Evolutionary conservation across 2,797 vertebrate genomes (phyloP).

Genomic region (Mallotus villosus): DNA sequence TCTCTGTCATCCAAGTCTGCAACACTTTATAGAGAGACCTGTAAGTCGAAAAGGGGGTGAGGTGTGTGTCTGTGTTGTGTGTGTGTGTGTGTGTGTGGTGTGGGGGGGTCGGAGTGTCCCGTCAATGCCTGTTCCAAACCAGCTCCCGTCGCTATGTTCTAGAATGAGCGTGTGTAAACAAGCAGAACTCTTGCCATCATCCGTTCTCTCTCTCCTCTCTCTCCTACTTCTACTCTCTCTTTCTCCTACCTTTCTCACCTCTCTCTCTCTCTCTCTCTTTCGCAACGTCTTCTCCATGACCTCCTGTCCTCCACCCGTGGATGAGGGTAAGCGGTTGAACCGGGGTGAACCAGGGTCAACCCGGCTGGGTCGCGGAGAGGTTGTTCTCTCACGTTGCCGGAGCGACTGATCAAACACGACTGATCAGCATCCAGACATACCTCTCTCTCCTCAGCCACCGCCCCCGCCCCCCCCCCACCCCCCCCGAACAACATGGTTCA

Average conservation of each 20-base stretch:
- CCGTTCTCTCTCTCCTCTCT: neutral
- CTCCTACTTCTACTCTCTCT: neutral
- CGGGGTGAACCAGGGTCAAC: too few species aligned
- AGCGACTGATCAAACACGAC: conserved; percentile 45
- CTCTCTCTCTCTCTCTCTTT: neutral
- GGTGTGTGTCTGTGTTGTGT: too few species aligned
- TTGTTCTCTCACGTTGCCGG: conserved; percentile 40
- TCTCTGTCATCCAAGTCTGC: too few species aligned
- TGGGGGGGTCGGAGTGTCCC: neutral
- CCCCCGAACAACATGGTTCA: conserved; percentile 50
- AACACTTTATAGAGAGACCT: too few species aligned
- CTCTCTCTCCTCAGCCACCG: conserved; percentile 37
- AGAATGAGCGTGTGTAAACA: conserved; percentile 1
- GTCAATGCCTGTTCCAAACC: conserved; percentile 5
- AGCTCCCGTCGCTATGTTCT: neutral
- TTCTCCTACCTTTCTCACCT: neutral
- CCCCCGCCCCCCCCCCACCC: conserved; percentile 13
- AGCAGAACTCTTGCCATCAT: conserved; percentile 3
- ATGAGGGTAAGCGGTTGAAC: too few species aligned
- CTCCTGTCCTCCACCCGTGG: neutral
- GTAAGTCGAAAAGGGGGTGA: too few species aligned
- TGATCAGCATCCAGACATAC: conserved; percentile 55
- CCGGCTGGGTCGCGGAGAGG: conserved; percentile 29
- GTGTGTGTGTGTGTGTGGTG: too few species aligned
- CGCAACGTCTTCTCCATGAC: neutral